A percentile compares a stretch with the other conserved stretches of the same genome.
phyloP scores from a whole-genome alignment of 2,888 invertebrate species.

The Steinernema scapterisci region DNA sequence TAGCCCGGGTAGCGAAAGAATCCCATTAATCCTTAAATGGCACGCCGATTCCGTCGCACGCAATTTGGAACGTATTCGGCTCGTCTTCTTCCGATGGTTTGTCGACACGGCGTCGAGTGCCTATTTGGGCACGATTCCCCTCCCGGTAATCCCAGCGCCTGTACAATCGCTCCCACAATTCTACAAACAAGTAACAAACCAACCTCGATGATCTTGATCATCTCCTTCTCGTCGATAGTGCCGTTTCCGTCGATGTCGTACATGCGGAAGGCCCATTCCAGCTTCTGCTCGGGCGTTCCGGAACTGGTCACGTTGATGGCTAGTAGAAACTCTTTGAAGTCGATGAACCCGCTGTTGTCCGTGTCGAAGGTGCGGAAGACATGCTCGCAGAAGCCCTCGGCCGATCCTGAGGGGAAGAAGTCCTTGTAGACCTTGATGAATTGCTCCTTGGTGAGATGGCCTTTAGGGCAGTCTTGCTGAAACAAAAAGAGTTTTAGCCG shows the following conservation, averaged over 20 bases:
- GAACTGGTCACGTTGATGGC: conserved; percentile 97
- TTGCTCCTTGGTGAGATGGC: conserved; percentile 68
- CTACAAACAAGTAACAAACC: conserved; percentile 17
- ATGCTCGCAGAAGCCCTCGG: conserved; percentile 68
- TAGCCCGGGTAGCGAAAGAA: background rate
- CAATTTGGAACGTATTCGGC: background rate
- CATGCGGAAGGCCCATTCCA: conserved; percentile 99
- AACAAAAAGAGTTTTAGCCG: conserved; percentile 39
- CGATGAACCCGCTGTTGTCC: conserved; percentile 95
- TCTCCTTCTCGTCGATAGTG: conserved; percentile 95
- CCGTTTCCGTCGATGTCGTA: conserved; percentile 93
- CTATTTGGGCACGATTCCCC: too few species aligned
- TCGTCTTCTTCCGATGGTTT: background rate
- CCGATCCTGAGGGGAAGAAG: conserved; percentile 68
- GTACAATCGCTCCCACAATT: background rate
- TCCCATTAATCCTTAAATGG: conserved; percentile 26
- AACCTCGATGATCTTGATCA: conserved; percentile 98
- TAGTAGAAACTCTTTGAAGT: conserved; percentile 83
- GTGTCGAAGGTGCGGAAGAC: conserved; percentile 73
- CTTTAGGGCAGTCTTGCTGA: conserved; percentile 69
- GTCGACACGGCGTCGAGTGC: background rate
- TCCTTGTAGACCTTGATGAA: conserved; percentile 69
- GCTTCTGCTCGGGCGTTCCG: conserved; percentile 94
- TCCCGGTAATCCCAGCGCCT: too few species aligned
- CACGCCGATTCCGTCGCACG: background rate